Base-by-base conservation (phyloP, 1,140 invertebrate genomes). In the Drosophila nebulosa region DNA sequence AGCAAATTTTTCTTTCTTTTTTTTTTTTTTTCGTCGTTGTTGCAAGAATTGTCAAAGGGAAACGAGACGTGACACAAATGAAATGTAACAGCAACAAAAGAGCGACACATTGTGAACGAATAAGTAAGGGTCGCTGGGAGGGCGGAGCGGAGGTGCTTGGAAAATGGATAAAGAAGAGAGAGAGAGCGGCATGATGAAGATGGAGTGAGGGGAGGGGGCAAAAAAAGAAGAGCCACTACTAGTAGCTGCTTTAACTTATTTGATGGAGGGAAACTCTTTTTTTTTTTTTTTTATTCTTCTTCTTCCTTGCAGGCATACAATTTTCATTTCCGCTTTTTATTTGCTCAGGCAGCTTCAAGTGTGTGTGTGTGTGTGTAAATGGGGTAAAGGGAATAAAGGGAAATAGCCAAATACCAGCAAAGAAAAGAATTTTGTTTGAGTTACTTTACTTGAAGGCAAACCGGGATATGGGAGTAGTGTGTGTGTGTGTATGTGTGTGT, bases 291-390 rank as follows among this genome's bases (percentile, higher is more conserved):
- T n/a, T n/a, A n/a, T n/a, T n/a, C n/a, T n/a, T 35, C 52, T 56
- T 27, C 16, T 42, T n/a, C 58, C 76, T 72, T 39, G 30, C 69
- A 75, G 75, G 72, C 69, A 72, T 61, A 76, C 73, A 76, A 72
- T 76, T 78, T 78, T 78, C 76, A 76, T 78, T 78, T 78, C 76
- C 76, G 76, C 69, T 76, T 78, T 62, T 71, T 78, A 76, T 78
- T 78, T 78, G 68, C 64, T 76, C 72, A 66, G 72, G 56, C 14
- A 67, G 56, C 68, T 69, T 14, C 32, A 64, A 59, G 42, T 22
- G 12, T 24, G 7, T 14, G 21, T 18, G 51, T 26, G 4, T n/a
- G 21, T 5, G 22, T 51, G 6, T 36, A 32, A 30, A 32, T 58
- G 18, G 4, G 16, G 39, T 3, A 14, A 16, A 12, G 22, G 26